phyloP scores from a whole-genome alignment of 2,888 invertebrate species.

The Sphaerophoria rueppellii region DNA sequence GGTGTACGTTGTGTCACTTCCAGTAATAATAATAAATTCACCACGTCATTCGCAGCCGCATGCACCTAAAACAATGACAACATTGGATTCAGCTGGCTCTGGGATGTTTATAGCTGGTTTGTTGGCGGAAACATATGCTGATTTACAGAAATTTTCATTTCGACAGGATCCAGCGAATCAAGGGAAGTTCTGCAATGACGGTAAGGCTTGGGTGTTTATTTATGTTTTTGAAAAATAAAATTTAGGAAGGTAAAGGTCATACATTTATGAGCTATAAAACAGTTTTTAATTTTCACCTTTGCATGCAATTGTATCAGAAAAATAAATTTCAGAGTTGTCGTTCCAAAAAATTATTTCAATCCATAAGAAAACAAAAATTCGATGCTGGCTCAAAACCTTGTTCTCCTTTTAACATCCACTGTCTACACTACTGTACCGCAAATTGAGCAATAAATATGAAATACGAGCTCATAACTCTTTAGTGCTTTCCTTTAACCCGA shows the following conservation, averaged over 20 bases:
- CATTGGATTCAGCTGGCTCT: slow-evolving; percentile 92
- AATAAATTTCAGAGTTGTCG: no score
- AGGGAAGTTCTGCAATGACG: slow-evolving; percentile 96
- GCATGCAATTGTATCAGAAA: no score
- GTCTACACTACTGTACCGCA: no score
- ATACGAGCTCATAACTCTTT: no score
- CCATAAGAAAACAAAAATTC: no score
- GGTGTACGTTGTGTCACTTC: slow-evolving; percentile 95
- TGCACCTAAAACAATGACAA: slow-evolving; percentile 93
- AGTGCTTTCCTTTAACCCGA: background rate
- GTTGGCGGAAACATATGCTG: slow-evolving; percentile 94
- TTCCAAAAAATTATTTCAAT: no score
- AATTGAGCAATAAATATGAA: no score
- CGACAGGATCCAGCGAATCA: slow-evolving; percentile 93
- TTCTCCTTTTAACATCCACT: no score
- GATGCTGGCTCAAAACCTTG: no score
- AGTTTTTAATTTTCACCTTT: no score
- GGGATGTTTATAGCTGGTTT: slow-evolving; percentile 93
- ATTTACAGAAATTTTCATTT: slow-evolving; percentile 95
- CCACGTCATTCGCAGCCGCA: slow-evolving; percentile 89
- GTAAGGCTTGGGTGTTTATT: slow-evolving; percentile 81
- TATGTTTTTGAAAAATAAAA: background rate
- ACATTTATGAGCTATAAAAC: no score
- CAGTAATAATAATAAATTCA: slow-evolving; percentile 95
- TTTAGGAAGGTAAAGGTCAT: no score